Evolutionary conservation across 2,113 vertebrate species (phyloP), one percentile per base, ranked within the genome.

Genomic region (Nicator chloris): DNA sequence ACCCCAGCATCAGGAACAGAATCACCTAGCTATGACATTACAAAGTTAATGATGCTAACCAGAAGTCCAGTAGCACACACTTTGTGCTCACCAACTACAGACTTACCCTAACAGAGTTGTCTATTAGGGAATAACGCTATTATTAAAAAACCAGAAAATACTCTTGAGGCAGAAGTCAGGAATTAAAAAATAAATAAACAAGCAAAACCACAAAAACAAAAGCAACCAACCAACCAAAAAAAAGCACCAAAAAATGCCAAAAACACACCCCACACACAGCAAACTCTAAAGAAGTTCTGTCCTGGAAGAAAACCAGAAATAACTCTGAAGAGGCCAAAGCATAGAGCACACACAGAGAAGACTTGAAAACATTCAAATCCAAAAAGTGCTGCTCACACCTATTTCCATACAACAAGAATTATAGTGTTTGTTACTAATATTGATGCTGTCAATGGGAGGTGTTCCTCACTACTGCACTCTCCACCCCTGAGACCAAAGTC

Each of bases 331-430:
- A 75, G 19, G 31, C 30, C 77, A 44, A 85, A 69, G 49, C 24
- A 72, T 0, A 68, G 14, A 11, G 4, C 24, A 61, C 26, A 64
- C 8, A 37, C 4, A 39, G 1, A 30, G 11, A 82, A 16, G 5
- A 63, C 18, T 1, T 42, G 13, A 83, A 77, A 73, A 49, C 4
- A 11, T 47, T 50, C 7, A 73, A 30, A 61, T 33, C 7, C 39
- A 77, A 9, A 13, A 70, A 50, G 10, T 7, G 6, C 30, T 81
- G 26, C 54, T 76, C 13, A 69, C 18, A 28, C 17, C 5, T 26
- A 81, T 28, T 42, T 45, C 13, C 42, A 54, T 12, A 9, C 22
- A 59, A 31, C 35, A 75, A 63, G 10, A 45, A 60, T 33, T 50
- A 63, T 1, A 10, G 6, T 20, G 37, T 56, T 80, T 53, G 11